Evolutionary conservation across 2,797 vertebrate species (phyloP).

Genomic region (Artibeus lituratus): DNA sequence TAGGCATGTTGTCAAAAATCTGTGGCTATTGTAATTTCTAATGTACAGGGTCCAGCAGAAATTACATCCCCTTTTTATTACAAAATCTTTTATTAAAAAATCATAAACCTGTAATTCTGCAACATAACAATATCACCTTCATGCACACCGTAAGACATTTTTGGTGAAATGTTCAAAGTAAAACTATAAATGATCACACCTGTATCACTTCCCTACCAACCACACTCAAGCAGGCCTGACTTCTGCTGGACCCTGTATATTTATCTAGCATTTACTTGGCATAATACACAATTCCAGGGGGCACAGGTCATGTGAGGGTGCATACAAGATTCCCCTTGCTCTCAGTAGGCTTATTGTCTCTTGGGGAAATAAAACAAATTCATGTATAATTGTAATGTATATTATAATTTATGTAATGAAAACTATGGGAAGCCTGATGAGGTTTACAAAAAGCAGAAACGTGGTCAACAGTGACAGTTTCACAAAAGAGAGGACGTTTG

Average conservation of each 20-base stretch:
- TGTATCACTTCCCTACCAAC: too few species aligned
- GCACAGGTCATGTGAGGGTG: background rate
- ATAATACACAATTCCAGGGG: background rate
- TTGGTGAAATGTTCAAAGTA: too few species aligned
- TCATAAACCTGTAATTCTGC: too few species aligned
- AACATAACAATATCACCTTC: too few species aligned
- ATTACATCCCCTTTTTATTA: too few species aligned
- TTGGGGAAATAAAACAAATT: background rate
- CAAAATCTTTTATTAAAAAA: too few species aligned
- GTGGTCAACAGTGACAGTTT: background rate
- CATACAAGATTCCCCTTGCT: background rate
- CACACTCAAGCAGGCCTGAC: too few species aligned
- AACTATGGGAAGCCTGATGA: background rate
- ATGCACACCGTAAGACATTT: too few species aligned
- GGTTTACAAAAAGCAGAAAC: background rate
- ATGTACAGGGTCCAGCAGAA: too few species aligned
- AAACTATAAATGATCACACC: too few species aligned
- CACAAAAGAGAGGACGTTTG: background rate
- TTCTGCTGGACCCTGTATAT: background rate
- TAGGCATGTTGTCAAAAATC: constrained; percentile 6
- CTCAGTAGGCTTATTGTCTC: background rate
- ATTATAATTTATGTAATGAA: background rate
- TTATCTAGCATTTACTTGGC: background rate
- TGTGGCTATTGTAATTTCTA: background rate
- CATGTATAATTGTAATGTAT: background rate